Conservation (phyloP, 2,888 invertebrate genomes). For the Sinohyriopsis cumingii region DNA sequence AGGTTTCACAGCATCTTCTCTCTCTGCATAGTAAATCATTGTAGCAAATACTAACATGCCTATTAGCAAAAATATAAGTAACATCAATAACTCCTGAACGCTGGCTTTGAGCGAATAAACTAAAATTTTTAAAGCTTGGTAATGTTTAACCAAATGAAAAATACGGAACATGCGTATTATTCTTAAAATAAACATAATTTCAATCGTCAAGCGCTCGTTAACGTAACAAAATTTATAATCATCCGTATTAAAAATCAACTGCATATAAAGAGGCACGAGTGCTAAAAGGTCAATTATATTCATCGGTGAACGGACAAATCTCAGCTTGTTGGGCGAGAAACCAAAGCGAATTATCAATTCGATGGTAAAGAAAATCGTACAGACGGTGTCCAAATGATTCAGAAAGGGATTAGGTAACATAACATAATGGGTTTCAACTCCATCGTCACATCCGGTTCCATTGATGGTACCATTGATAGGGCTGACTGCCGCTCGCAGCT, state of each 20-base stretch:
- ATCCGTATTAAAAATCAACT: slow-evolving; percentile 63
- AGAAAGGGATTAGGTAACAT: slow-evolving; percentile 53
- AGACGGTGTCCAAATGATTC: slow-evolving; percentile 64
- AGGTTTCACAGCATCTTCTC: slow-evolving; percentile 58
- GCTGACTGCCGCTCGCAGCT: slow-evolving; percentile 41
- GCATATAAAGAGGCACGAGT: slow-evolving; percentile 68
- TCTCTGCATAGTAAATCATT: slow-evolving; percentile 71
- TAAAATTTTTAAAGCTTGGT: slow-evolving; percentile 72
- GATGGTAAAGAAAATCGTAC: slow-evolving; percentile 68
- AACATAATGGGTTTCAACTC: slow-evolving; percentile 37
- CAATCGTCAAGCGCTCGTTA: slow-evolving; percentile 66
- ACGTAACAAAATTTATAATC: slow-evolving; percentile 62
- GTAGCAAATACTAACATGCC: slow-evolving; percentile 70
- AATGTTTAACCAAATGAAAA: slow-evolving; percentile 74
- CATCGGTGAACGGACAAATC: slow-evolving; percentile 64
- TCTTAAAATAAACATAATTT: slow-evolving; percentile 72
- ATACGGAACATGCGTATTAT: slow-evolving; percentile 73
- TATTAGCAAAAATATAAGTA: slow-evolving; percentile 70
- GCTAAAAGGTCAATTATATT: slow-evolving; percentile 69
- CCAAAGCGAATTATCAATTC: slow-evolving; percentile 65
- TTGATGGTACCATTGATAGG: slow-evolving; percentile 23
- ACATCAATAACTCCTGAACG: slow-evolving; percentile 70
- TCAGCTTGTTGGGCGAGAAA: slow-evolving; percentile 62
- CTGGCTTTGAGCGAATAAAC: slow-evolving; percentile 73
- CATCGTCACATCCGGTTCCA: slow-evolving; percentile 37